A percentile compares a stretch with the other conserved stretches of the same genome.
phyloP scores from a whole-genome alignment of 2,888 invertebrate species.

The Dendrolimus houi region DNA sequence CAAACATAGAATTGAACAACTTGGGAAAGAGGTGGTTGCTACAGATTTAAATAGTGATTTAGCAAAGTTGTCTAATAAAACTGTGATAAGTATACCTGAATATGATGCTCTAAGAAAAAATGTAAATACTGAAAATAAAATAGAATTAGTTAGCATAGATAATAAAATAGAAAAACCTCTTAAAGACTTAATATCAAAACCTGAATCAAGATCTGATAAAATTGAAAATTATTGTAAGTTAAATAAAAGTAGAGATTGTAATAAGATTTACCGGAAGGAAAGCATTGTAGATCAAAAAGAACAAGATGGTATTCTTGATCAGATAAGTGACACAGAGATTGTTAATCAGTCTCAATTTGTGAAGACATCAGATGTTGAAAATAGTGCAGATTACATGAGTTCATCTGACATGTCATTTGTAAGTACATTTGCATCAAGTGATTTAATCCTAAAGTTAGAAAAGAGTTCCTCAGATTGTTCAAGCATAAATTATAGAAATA shows the following conservation, averaged over 20 bases:
- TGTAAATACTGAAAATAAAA: slow-evolving; percentile 49
- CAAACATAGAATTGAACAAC: slow-evolving; percentile 36
- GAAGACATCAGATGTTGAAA: slow-evolving; percentile 9
- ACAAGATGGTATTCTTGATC: slow-evolving; percentile 7
- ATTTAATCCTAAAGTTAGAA: slow-evolving; percentile 27
- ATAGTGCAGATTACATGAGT: slow-evolving; percentile 31
- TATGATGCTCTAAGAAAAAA: slow-evolving; percentile 55
- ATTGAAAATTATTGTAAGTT: slow-evolving; percentile 72
- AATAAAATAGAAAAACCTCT: slow-evolving; percentile 38
- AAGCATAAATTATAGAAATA: slow-evolving; percentile 9
- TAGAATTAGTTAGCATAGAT: slow-evolving; percentile 58
- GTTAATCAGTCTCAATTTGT: slow-evolving; percentile 12
- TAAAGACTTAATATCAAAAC: slow-evolving; percentile 36
- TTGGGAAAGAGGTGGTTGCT: slow-evolving; percentile 51
- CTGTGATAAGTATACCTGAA: slow-evolving; percentile 65
- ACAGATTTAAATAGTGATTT: slow-evolving; percentile 33
- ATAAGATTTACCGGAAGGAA: slow-evolving; percentile 38
- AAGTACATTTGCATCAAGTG: slow-evolving; percentile 41
- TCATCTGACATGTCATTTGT: slow-evolving; percentile 55
- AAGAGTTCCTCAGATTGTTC: slow-evolving; percentile 26
- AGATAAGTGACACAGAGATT: not conserved
- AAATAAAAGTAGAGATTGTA: slow-evolving; percentile 67
- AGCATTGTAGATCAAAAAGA: slow-evolving; percentile 23
- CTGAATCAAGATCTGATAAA: slow-evolving; percentile 65
- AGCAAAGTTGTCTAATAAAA: slow-evolving; percentile 44